Evolutionary conservation across 2,113 vertebrate species (phyloP).

Genomic region (Illadopsis cleaveri): DNA sequence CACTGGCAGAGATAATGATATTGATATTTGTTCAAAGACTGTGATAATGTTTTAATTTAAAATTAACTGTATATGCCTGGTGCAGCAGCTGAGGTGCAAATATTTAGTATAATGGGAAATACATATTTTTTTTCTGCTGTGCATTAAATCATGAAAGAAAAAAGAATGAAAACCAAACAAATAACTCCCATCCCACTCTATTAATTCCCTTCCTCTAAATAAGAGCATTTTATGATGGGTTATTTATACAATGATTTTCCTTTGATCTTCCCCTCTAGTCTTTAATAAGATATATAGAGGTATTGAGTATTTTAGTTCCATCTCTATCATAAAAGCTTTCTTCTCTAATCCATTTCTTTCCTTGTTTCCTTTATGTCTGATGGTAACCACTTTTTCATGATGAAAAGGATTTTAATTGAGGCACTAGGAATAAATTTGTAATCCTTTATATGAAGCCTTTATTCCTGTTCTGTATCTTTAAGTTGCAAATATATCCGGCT

Average conservation of each 20-base stretch:
- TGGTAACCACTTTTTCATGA: conserved; percentile 26
- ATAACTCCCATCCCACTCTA: background rate
- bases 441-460: conserved; percentile 67
- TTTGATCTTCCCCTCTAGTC: conserved; percentile 54
- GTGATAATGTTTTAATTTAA: conserved; percentile 44
- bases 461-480: conserved; percentile 64
- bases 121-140: background rate
- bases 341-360: conserved; percentile 4
- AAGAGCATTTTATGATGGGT: background rate
- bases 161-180: conserved; percentile 33
- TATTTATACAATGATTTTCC: conserved; percentile 37
- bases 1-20: conserved; percentile 47
- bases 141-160: conserved; percentile 19
- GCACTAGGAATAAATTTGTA: conserved; percentile 70
- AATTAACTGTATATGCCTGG: conserved; percentile 18
- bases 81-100: conserved; percentile 19
- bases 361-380: conserved; percentile 9
- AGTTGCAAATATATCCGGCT: conserved; percentile 69
- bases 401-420: conserved; percentile 85
- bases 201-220: conserved; percentile 26
- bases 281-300: conserved; percentile 3
- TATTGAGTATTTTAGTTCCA: conserved; percentile 35
- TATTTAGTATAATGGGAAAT: background rate
- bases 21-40: conserved; percentile 53
- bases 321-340: conserved; percentile 21